A percentile compares a stretch with the other conserved stretches of the same genome.
phyloP scores from a whole-genome alignment of 1,140 invertebrate genomes.

The Conus betulinus region DNA sequence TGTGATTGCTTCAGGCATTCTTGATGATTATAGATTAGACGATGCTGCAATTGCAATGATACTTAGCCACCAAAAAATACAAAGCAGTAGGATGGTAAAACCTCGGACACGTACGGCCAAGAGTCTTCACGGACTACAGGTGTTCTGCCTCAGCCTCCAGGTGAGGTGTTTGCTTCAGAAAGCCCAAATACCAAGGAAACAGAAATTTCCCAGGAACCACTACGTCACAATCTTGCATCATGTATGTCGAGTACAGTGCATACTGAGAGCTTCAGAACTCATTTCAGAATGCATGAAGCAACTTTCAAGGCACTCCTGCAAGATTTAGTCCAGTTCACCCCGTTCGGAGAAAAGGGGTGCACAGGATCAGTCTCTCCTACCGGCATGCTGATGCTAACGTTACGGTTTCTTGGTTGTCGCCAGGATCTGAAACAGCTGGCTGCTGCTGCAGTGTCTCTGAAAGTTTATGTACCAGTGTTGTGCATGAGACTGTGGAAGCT shows the following conservation, averaged over 20 bases:
- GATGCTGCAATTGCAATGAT: conserved; percentile 33
- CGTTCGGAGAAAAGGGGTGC: not conserved
- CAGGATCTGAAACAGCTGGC: conserved; percentile 20
- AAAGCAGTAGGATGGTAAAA: not conserved
- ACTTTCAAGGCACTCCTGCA: conserved; percentile 36
- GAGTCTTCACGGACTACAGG: not conserved
- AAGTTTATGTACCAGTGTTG: not conserved
- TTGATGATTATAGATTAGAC: conserved; percentile 30
- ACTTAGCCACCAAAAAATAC: conserved; percentile 22
- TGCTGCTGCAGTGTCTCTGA: conserved; percentile 14
- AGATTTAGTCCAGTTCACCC: conserved; percentile 1
- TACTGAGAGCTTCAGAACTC: conserved; percentile 18
- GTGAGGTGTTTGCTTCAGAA: not conserved
- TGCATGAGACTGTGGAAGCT: conserved; percentile 13
- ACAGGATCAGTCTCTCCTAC: not conserved
- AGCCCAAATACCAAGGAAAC: not conserved
- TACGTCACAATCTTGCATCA: not conserved
- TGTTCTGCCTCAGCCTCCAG: too few relatives aligned
- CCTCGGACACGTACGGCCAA: not conserved
- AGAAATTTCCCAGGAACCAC: not conserved
- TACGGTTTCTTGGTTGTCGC: conserved; percentile 36
- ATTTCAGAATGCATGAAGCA: conserved; percentile 33
- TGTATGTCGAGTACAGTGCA: too few relatives aligned
- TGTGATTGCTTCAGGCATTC: conserved; percentile 38
- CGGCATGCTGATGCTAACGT: conserved; percentile 24